Conservation (phyloP, 2,113 vertebrate species). For the Ammodytes dubius region DNA sequence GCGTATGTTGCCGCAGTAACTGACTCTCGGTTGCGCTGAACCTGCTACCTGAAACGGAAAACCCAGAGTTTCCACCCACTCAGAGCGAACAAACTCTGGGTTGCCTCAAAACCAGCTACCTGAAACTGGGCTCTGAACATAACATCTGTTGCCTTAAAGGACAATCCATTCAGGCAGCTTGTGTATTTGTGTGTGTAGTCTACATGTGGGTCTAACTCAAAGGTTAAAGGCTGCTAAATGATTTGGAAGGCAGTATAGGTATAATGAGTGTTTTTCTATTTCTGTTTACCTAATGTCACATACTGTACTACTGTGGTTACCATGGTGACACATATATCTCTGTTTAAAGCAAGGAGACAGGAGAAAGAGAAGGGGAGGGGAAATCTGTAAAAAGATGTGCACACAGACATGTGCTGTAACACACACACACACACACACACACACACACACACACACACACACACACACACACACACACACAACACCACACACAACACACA, state of each 20-base stretch:
- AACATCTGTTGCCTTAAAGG: too few species aligned
- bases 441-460: conserved; percentile 7
- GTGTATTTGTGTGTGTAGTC: not conserved
- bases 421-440: conserved; percentile 7
- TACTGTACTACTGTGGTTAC: conserved; percentile 48
- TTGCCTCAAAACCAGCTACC: too few species aligned
- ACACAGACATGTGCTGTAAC: not conserved
- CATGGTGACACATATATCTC: conserved; percentile 52
- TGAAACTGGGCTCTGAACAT: too few species aligned
- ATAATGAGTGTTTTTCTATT: conserved; percentile 3
- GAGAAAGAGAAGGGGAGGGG: conserved; percentile 10
- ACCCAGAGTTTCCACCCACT: too few species aligned
- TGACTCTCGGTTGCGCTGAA: too few species aligned
- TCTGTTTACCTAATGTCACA: conserved; percentile 22
- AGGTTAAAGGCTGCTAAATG: not conserved
- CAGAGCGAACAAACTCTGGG: too few species aligned
- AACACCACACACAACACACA: conserved; percentile 9
- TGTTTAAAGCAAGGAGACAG: conserved; percentile 13
- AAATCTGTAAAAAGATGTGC: too few species aligned
- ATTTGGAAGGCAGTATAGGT: not conserved
- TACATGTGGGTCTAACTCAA: not conserved
- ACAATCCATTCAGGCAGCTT: not conserved
- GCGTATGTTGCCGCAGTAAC: too few species aligned
- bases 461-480: conserved; percentile 12
- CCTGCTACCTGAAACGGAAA: too few species aligned